Percentiles rank a stretch among this genome's conserved stretches.
Evolutionary conservation across 2,113 vertebrate species (phyloP).

Genomic region (Enhydra lutris): DNA sequence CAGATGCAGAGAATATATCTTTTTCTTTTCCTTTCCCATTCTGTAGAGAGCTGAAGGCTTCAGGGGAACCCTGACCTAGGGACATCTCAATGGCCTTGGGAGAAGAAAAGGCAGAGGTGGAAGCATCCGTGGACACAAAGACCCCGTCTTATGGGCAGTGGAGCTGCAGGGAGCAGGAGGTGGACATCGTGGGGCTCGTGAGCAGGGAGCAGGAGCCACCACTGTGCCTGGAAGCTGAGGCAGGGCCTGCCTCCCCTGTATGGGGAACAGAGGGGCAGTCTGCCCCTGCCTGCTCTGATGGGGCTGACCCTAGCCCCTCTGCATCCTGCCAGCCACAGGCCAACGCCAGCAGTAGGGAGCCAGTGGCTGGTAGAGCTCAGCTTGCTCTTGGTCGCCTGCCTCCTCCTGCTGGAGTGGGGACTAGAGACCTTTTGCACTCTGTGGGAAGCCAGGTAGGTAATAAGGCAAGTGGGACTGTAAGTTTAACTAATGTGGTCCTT

Average conservation of each 20-base stretch:
- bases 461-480: neutral
- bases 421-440: neutral
- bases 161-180: slow-evolving; percentile 54
- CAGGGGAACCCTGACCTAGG: neutral
- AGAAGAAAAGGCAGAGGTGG: slow-evolving; percentile 73
- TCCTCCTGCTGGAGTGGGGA: neutral
- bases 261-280: neutral
- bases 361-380: neutral
- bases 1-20: neutral
- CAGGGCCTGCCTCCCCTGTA: neutral
- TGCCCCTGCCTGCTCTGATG: neutral
- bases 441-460: slow-evolving; percentile 44
- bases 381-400: neutral
- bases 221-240: neutral
- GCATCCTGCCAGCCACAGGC: neutral
- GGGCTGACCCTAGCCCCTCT: neutral
- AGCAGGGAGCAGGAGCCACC: neutral
- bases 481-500: neutral
- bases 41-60: slow-evolving; percentile 65
- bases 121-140: neutral
- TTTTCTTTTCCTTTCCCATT: slow-evolving; percentile 14
- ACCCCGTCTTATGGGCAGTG: neutral
- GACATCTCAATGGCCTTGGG: slow-evolving; percentile 74
- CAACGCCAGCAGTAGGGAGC: slow-evolving; percentile 60
- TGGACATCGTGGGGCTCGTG: neutral